These are phyloP conservation scores for Nineta flava DNA, from an alignment of 2,888 invertebrate species.

Conservation along the genomic window DNA sequence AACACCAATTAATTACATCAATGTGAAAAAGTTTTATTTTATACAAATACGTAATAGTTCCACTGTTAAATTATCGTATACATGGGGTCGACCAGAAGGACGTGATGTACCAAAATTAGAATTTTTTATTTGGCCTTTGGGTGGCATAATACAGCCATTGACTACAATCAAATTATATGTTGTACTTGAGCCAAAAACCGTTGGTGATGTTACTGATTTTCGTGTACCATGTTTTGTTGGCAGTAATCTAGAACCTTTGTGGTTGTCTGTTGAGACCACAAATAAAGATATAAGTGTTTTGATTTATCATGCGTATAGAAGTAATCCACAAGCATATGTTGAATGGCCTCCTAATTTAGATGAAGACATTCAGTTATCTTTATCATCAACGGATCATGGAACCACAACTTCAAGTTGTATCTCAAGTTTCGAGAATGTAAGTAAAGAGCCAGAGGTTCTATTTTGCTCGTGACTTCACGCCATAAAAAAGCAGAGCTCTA, in stretches of 20 bases:
- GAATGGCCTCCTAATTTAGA: too few relatives aligned
- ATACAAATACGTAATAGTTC: conserved; percentile 3
- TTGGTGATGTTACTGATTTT: conserved; percentile 23
- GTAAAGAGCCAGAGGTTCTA: too few relatives aligned
- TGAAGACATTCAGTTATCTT: too few relatives aligned
- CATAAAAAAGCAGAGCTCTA: too few relatives aligned
- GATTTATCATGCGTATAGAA: too few relatives aligned
- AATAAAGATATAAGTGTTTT: conserved; percentile 22
- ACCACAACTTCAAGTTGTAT: too few relatives aligned
- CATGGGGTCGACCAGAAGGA: conserved; percentile 2
- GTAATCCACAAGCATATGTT: too few relatives aligned
- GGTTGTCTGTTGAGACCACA: conserved; percentile 21
- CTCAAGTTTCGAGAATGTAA: too few relatives aligned
- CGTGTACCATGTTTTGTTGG: conserved; percentile 26
- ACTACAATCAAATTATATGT: conserved; percentile 11
- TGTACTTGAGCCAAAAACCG: conserved; percentile 18
- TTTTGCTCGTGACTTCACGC: too few relatives aligned
- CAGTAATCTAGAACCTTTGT: conserved; percentile 16
- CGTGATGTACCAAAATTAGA: neutral
- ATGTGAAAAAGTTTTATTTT: neutral
- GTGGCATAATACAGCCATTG: neutral
- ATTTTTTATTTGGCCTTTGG: neutral
- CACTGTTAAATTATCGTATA: neutral
- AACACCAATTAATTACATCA: neutral
- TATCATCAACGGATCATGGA: too few relatives aligned